Evolutionary conservation across 1,140 invertebrate species (phyloP), one percentile per base, ranked within the genome.

Genomic region (Bombyx mandarina): DNA sequence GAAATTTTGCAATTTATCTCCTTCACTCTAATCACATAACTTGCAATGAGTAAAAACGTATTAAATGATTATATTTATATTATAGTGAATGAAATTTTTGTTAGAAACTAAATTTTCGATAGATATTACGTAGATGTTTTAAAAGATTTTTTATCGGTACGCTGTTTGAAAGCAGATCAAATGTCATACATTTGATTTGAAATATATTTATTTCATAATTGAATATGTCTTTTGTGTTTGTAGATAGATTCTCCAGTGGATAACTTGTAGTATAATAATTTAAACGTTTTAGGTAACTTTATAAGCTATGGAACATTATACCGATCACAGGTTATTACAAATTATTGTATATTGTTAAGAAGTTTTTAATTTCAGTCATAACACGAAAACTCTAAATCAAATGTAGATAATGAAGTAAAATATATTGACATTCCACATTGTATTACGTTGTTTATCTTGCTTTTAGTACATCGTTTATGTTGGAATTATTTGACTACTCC

Each of bases 101-200:
- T 83, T 84, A 83, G 72, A 68, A 82, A 80, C 80, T 84, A 70
- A 76, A 81, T 83, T 83, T 83, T 83, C 75, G 75, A 84, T 77
- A 81, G 82, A 82, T 83, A 82, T 84, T 86, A 71, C 82, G 79
- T 82, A 83, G 26, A 81, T 86, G 80, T 86, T 35, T 35, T 86
- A 83, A 79, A 82, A 84, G 82, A 82, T 82, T 84, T 82, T 86
- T 86, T 86, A 86, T 83, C 79, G 82, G 76, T 81, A 79, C 82
- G 81, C 80, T 79, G 75, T 79, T 78, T 71, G 63, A 72, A 79
- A 79, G 69, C 81, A 79, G 77, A 79, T 86, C 83, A 86, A 85
- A 86, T 86, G 83, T 86, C 80, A 84, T 86, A 86, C 83, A 86
- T 86, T 86, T 86, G 83, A 82, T 84, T 84, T 84, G 83, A 84